Base-by-base conservation (phyloP, 2,113 vertebrate species). In the Herpetotheres cachinnans region DNA sequence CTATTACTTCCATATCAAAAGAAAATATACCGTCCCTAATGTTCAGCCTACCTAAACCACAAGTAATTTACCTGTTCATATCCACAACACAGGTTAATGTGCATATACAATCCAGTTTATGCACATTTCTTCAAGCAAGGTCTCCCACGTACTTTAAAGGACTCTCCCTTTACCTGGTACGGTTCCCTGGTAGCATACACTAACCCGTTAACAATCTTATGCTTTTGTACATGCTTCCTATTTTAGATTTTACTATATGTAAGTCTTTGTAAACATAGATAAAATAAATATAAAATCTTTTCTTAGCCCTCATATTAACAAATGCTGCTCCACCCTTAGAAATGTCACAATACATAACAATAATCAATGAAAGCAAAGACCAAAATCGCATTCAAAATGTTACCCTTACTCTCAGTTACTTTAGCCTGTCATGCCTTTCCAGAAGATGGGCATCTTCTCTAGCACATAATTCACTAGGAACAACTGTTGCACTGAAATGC, bases 171-270 rank as follows among this genome's bases (percentile, higher is more conserved):
- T 44, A 42, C 2, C 4, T 12, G 27, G 2, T 34, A 10, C 4
- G 40, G 10, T 61, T 69, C 17, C 8, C 29, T 77, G 22, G 7
- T n/a, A 70, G 20, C 1, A 0, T 24, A 62, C 3, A 15, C 6
- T n/a, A 63, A 32, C 55, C 8, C 0, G 0, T 26, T 78, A 50
- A 47, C 4, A 61, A 38, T 38, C 11, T 3, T 66, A 8, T 32
- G 16, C 4, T 78, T 76, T 59, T n/a, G 16, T n/a, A 44, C 7
- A 6, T 7, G 3, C 2, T 82, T 4, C 11, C 5, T 27, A 10
- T 22, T 72, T 79, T 30, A 25, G 10, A 25, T 52, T 52, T 92
- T 67, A 44, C 25, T 59, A 15, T 12, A 36, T 22, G 7, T 13
- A 52, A 46, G 15, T 6, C 13, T n/a, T 63, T 12, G 7, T n/a